phyloP scores from a whole-genome alignment of 1,140 invertebrate genomes.

The Drosophila insularis region DNA sequence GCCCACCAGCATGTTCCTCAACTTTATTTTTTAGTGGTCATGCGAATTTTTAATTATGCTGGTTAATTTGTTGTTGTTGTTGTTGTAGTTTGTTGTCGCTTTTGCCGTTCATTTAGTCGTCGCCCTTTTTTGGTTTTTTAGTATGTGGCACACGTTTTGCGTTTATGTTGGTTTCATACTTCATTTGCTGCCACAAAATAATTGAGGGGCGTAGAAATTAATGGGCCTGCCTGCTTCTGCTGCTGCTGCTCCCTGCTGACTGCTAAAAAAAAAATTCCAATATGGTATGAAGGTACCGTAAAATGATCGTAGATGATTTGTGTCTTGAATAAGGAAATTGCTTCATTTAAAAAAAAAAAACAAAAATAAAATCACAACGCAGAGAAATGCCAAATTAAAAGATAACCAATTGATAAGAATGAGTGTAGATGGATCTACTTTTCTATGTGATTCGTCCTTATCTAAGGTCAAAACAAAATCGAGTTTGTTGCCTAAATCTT shows the following conservation, averaged over 20 bases:
- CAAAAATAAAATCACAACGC: not conserved
- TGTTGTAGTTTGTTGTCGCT: slow-evolving; percentile 1
- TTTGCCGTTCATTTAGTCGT: slow-evolving; percentile 18
- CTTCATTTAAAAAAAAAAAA: slow-evolving; percentile 54
- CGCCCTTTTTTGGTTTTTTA: slow-evolving; percentile 36
- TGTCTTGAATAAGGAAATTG: slow-evolving; percentile 63
- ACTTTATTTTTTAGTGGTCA: slow-evolving; percentile 13
- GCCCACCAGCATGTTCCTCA: slow-evolving; percentile 4
- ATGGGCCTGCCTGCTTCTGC: slow-evolving; percentile 41
- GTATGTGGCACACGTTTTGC: slow-evolving; percentile 75
- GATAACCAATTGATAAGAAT: slow-evolving; percentile 44
- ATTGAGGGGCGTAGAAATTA: slow-evolving; percentile 71
- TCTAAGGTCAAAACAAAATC: slow-evolving; percentile 16
- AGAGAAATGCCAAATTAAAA: slow-evolving; percentile 12
- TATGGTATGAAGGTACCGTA: slow-evolving; percentile 48
- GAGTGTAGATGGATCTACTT: not conserved
- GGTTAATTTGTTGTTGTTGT: slow-evolving; percentile 24
- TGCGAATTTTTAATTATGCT: slow-evolving; percentile 65
- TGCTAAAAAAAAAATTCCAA: slow-evolving; percentile 9
- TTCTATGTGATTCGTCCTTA: not conserved
- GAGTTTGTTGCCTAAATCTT: slow-evolving; percentile 71
- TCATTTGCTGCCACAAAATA: slow-evolving; percentile 67
- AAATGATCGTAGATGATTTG: slow-evolving; percentile 24
- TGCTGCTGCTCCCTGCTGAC: slow-evolving; percentile 1
- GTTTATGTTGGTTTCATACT: slow-evolving; percentile 69